Evolutionary conservation across 2,113 vertebrate species (phyloP).

Genomic region (Pedionomus torquatus): DNA sequence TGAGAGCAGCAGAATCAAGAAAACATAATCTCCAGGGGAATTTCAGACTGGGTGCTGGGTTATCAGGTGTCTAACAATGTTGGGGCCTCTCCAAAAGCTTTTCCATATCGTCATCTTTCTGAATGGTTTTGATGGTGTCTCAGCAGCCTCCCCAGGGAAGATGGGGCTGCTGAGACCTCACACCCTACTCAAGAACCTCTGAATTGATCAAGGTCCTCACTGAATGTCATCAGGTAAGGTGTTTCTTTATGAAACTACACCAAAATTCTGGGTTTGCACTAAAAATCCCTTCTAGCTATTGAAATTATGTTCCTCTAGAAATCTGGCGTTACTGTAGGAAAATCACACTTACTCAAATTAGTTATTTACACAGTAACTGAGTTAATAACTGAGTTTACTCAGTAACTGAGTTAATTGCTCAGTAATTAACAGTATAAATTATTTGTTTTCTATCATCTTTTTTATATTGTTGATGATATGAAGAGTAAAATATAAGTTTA

Average conservation of each 20-base stretch:
- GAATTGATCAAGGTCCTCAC: background rate
- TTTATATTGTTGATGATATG: background rate
- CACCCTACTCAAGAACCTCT: background rate
- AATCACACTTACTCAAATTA: background rate
- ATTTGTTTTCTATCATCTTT: background rate
- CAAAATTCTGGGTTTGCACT: background rate
- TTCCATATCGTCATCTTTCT: background rate
- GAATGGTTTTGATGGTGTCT: background rate
- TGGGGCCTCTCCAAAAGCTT: background rate
- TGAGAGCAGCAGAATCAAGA: background rate
- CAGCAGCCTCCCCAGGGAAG: background rate
- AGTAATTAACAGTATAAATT: background rate
- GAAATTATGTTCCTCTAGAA: background rate
- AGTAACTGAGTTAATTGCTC: too few species aligned
- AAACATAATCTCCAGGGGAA: background rate
- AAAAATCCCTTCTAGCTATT: background rate
- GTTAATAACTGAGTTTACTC: too few species aligned
- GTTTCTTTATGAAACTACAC: background rate
- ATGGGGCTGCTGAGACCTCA: fast-evolving
- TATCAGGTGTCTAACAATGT: background rate
- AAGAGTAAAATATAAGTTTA: background rate
- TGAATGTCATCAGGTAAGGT: background rate
- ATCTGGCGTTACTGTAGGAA: background rate
- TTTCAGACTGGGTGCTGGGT: background rate
- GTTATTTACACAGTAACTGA: too few species aligned